These are phyloP conservation scores for Drosophila setifemur DNA, from an alignment of 1,140 invertebrate species.

Conservation along the genomic window DNA sequence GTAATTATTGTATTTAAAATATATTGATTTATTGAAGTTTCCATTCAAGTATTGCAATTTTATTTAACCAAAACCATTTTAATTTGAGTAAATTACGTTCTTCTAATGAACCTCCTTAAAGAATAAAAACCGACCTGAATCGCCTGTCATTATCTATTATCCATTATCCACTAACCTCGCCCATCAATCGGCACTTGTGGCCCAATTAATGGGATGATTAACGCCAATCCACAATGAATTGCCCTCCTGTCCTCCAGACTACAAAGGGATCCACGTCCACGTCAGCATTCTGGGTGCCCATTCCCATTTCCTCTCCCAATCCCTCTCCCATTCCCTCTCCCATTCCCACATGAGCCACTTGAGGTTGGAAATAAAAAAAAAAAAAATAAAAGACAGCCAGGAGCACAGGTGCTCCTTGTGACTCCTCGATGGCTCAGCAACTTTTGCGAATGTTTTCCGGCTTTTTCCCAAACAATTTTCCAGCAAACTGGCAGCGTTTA, in stretches of 20 bases:
- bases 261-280: conserved; percentile 11
- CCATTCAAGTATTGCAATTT: too few species aligned
- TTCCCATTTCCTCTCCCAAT: background rate
- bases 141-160: conserved; percentile 5
- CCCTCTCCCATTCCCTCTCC: background rate
- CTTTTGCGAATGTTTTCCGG: conserved; percentile 30
- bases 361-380: too few species aligned
- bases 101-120: background rate
- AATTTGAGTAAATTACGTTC: background rate
- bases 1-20: too few species aligned
- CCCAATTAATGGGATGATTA: conserved; percentile 73
- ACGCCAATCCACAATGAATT: conserved; percentile 50
- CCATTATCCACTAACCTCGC: background rate
- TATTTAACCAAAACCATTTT: too few species aligned
- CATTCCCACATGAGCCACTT: conserved; percentile 39
- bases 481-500: conserved; percentile 41
- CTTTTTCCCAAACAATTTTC: conserved; percentile 20
- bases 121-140: background rate
- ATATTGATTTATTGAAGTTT: too few species aligned
- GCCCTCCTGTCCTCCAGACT: background rate
- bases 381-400: conserved; percentile 10
- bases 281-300: background rate
- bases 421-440: conserved; percentile 62
- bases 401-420: conserved; percentile 40
- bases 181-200: conserved; percentile 13